Evolutionary conservation across 2,113 vertebrate species (phyloP).

Genomic region (Zapus hudsonius): DNA sequence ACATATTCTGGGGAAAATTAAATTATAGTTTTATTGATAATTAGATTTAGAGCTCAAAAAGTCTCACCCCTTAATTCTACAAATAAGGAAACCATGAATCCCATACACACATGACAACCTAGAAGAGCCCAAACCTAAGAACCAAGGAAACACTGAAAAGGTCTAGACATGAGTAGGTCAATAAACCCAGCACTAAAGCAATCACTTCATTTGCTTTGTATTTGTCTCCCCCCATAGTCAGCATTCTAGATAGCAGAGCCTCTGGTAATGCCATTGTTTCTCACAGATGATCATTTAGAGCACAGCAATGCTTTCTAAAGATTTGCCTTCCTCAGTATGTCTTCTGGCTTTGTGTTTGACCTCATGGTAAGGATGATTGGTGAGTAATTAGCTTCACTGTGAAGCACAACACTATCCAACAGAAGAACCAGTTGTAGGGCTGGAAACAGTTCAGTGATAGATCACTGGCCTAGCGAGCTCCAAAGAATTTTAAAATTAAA

Average conservation of each 20-base stretch:
- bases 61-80: neutral
- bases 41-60: neutral
- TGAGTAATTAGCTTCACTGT: neutral
- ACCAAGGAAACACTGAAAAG: neutral
- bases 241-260: neutral
- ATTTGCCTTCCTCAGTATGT: neutral
- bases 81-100: neutral
- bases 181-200: neutral
- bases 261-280: neutral
- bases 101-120: neutral
- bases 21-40: constrained; percentile 38
- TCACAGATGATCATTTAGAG: neutral
- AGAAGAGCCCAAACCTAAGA: neutral
- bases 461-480: neutral
- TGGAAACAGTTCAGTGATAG: neutral
- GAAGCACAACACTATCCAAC: neutral
- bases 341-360: neutral
- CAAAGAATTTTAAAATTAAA: neutral
- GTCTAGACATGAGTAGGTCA: neutral
- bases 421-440: neutral
- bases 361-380: neutral
- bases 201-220: neutral
- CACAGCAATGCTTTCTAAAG: neutral
- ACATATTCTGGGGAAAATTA: neutral
- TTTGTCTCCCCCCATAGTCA: neutral